phyloP scores from a whole-genome alignment of 1,140 invertebrate genomes.

The Drosophila quadrilineata region DNA sequence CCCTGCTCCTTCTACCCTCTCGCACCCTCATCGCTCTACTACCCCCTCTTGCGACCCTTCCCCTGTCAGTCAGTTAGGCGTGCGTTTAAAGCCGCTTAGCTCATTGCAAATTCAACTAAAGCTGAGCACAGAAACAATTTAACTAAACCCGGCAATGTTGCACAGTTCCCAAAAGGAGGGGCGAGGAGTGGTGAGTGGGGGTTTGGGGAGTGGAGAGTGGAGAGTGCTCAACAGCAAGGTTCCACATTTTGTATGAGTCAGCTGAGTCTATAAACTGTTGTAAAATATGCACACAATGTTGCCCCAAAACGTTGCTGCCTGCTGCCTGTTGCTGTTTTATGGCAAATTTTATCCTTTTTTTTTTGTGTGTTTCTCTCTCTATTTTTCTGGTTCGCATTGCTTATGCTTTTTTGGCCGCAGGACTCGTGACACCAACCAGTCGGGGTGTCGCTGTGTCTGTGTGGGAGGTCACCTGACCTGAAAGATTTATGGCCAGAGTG shows the following conservation, averaged over 20 bases:
- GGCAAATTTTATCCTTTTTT: conserved; percentile 36
- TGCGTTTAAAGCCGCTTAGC: conserved; percentile 58
- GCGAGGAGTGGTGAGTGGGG: neutral
- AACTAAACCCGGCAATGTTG: conserved; percentile 12
- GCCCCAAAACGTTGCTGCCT: conserved; percentile 3
- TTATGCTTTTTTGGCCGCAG: conserved; percentile 25
- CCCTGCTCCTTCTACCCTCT: neutral
- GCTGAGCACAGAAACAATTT: conserved; percentile 54
- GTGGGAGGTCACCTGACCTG: conserved; percentile 15
- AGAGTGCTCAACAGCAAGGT: neutral
- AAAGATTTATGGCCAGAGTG: conserved; percentile 54
- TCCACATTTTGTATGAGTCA: conserved; percentile 15
- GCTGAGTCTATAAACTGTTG: conserved; percentile 28
- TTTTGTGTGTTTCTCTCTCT: conserved; percentile 1
- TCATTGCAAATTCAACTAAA: conserved; percentile 68
- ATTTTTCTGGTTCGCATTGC: neutral
- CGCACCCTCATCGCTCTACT: too few species aligned
- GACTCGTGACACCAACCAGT: conserved; percentile 27
- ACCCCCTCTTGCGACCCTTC: neutral
- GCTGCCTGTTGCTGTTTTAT: conserved; percentile 60
- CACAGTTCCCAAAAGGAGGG: neutral
- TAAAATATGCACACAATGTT: conserved; percentile 48
- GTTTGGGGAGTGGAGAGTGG: neutral
- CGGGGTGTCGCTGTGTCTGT: too few species aligned
- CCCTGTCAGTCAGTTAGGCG: conserved; percentile 23